A percentile compares a stretch with the other conserved stretches of the same genome.
phyloP scores from a whole-genome alignment of 2,797 vertebrate species.

The Galagoides demidoff region DNA sequence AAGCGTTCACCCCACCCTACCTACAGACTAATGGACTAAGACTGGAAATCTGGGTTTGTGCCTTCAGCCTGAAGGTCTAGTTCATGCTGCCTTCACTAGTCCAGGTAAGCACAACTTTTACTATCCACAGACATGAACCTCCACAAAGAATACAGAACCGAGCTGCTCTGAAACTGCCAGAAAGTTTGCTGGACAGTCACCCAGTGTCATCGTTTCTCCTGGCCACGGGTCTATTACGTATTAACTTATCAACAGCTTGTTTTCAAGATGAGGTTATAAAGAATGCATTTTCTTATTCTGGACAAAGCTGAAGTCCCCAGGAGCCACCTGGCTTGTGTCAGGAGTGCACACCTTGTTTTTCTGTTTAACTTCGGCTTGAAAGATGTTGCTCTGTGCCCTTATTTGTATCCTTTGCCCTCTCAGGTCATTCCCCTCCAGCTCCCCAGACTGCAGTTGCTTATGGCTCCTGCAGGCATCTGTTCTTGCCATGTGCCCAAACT shows the following conservation, averaged over 20 bases:
- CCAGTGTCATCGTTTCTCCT: background rate
- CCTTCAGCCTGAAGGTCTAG: background rate
- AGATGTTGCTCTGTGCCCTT: background rate
- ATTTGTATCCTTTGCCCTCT: background rate
- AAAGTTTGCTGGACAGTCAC: background rate
- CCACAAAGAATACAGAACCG: background rate
- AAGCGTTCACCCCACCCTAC: background rate
- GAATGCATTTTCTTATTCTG: background rate
- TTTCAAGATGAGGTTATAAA: conserved; percentile 23
- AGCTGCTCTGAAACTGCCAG: background rate
- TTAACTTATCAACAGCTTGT: background rate
- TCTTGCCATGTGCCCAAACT: background rate
- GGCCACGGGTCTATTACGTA: background rate
- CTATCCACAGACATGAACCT: background rate
- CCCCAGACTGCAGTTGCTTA: background rate
- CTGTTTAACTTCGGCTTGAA: background rate
- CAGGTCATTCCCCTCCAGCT: background rate
- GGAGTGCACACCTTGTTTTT: background rate
- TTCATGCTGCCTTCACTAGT: background rate
- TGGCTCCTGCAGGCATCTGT: background rate
- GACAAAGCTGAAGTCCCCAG: background rate
- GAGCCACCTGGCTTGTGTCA: background rate
- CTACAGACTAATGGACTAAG: background rate
- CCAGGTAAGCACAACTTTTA: background rate
- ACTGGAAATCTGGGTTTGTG: background rate